A percentile compares a stretch with the other conserved stretches of the same genome.
These are phyloP conservation scores for Pyrrhura leucotis DNA, from an alignment of 2,797 vertebrate species.

Conservation along the genomic window DNA sequence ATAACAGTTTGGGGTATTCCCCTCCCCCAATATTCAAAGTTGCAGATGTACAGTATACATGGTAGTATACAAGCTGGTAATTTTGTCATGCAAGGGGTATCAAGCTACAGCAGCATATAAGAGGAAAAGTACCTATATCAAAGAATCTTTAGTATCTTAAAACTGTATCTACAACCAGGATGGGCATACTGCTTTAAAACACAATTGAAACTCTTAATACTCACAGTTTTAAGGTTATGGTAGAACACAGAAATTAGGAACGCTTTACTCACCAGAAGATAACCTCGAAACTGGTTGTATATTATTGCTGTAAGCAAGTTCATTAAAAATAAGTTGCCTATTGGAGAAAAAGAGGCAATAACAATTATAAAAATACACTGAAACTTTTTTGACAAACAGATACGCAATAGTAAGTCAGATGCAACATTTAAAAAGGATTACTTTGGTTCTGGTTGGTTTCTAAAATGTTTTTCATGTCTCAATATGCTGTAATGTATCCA, in stretches of 20 bases:
- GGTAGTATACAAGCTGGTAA: neutral
- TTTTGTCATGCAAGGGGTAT: neutral
- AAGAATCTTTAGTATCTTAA: neutral
- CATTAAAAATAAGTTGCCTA: conserved; percentile 95
- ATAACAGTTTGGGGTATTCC: accelerated
- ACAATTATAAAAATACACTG: neutral
- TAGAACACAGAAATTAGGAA: neutral
- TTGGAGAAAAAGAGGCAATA: neutral
- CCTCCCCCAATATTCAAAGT: accelerated
- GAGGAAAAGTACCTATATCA: neutral
- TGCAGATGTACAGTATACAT: neutral
- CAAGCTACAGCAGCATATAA: neutral
- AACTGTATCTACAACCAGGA: neutral
- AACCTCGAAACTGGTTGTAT: conserved; percentile 97
- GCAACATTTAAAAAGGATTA: neutral
- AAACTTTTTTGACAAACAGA: neutral
- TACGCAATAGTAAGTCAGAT: neutral
- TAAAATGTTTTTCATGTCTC: neutral
- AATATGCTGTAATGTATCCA: neutral
- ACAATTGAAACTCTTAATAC: neutral
- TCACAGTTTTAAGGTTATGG: neutral
- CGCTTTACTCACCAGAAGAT: conserved; percentile 86
- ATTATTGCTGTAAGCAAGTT: conserved; percentile 96
- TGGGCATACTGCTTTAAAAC: neutral
- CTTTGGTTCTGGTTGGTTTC: neutral